Conservation (phyloP, 2,797 vertebrate genomes). For the Acestrorhynchus altus region DNA sequence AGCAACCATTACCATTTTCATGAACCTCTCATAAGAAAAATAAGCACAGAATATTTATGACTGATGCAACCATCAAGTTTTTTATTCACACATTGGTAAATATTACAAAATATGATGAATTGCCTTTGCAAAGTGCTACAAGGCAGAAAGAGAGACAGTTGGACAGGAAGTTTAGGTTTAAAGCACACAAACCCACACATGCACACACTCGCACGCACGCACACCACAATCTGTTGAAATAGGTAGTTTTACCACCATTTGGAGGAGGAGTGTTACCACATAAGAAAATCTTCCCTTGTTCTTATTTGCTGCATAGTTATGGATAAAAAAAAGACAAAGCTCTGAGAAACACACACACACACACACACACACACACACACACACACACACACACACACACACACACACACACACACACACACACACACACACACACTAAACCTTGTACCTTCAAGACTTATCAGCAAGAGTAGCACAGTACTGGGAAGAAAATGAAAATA, state of each 20-base stretch:
- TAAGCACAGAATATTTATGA: slow-evolving; percentile 28
- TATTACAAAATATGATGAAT: slow-evolving; percentile 69
- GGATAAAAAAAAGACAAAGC: slow-evolving; percentile 54
- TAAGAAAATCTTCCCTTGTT: slow-evolving; percentile 60
- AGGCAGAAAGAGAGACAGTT: slow-evolving; percentile 57
- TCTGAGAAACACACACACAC: not conserved
- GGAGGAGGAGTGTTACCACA: slow-evolving; percentile 44
- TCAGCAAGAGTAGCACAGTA: slow-evolving; percentile 10
- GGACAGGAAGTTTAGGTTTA: slow-evolving; percentile 60
- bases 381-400: slow-evolving; percentile 30
- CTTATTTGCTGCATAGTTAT: slow-evolving; percentile 71
- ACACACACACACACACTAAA: slow-evolving; percentile 33
- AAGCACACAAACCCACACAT: slow-evolving; percentile 50
- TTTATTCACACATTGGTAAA: slow-evolving; percentile 68
- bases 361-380: slow-evolving; percentile 10
- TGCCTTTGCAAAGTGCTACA: slow-evolving; percentile 64
- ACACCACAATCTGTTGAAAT: slow-evolving; percentile 39
- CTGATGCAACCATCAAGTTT: slow-evolving; percentile 61
- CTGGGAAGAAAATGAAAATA: slow-evolving; percentile 10
- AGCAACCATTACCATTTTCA: too few relatives aligned
- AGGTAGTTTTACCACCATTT: slow-evolving; percentile 65
- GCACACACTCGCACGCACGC: not conserved
- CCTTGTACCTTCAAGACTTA: slow-evolving; percentile 36
- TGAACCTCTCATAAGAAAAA: not conserved
- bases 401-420: slow-evolving; percentile 15